Conservation (phyloP, 2,888 invertebrate species). For the Cephus runcator region DNA sequence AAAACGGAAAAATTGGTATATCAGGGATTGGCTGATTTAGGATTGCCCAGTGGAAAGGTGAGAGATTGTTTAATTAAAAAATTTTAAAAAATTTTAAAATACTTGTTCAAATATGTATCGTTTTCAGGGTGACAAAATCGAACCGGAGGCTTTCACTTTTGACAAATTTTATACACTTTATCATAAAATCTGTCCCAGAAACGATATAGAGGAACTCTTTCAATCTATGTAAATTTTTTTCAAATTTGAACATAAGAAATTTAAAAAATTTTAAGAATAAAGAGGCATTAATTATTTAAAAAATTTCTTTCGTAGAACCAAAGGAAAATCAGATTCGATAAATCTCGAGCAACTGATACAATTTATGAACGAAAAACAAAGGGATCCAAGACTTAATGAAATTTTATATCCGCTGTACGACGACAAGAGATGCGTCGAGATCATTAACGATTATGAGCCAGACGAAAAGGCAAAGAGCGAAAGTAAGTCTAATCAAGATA, state of each 20-base stretch:
- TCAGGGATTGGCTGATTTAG: conserved; percentile 74
- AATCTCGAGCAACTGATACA: conserved; percentile 67
- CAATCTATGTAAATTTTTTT: conserved; percentile 69
- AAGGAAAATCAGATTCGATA: conserved; percentile 67
- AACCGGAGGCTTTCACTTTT: conserved; percentile 74
- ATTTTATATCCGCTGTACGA: conserved; percentile 76
- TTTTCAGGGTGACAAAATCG: conserved; percentile 74
- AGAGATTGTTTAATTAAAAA: conserved; percentile 7
- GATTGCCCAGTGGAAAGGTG: conserved; percentile 68
- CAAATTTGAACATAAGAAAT: background rate
- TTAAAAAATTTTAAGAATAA: background rate
- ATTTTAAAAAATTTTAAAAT: background rate
- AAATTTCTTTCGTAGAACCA: conserved; percentile 60
- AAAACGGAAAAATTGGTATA: conserved; percentile 77
- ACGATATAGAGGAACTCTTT: conserved; percentile 78
- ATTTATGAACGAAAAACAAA: conserved; percentile 74
- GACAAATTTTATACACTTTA: conserved; percentile 77
- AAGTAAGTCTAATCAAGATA: conserved; percentile 54
- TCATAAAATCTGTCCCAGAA: conserved; percentile 76
- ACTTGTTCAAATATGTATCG: conserved; percentile 1
- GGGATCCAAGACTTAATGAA: conserved; percentile 77
- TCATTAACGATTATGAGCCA: conserved; percentile 72
- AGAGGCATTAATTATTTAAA: background rate
- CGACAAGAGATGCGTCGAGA: conserved; percentile 70
- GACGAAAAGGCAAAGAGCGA: conserved; percentile 66